These are phyloP conservation scores for Euleptes europaea DNA, from an alignment of 2,113 vertebrate species.

Conservation along the genomic window DNA sequence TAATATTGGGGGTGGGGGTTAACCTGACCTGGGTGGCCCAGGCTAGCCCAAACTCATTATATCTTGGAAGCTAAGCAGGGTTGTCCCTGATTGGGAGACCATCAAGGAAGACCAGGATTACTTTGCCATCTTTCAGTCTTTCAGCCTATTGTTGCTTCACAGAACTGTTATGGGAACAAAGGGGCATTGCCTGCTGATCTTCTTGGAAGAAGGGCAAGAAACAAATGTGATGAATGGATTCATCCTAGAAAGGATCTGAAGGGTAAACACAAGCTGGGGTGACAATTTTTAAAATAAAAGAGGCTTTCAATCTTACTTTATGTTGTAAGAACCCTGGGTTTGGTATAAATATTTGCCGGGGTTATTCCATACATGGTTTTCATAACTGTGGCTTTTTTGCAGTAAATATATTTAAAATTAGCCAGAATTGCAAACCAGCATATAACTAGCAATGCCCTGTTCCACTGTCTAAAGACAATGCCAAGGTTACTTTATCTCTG, in stretches of 20 bases:
- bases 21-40: no score
- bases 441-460: neutral
- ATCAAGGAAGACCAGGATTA: no score
- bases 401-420: neutral
- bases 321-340: neutral
- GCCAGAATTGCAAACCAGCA: no score
- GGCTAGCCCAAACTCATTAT: no score
- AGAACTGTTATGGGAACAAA: neutral
- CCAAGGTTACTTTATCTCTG: neutral
- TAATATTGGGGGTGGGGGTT: neutral
- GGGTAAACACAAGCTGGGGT: neutral
- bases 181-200: neutral
- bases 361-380: neutral
- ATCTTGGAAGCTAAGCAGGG: no score
- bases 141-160: neutral
- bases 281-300: neutral
- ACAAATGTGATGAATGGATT: neutral
- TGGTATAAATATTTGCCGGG: accelerated
- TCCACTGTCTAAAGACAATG: neutral
- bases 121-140: neutral
- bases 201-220: neutral
- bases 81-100: no score
- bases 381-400: neutral
- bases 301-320: neutral
- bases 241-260: neutral